Evolutionary conservation across 2,888 invertebrate species (phyloP).

Genomic region (Cerceris rybyensis): DNA sequence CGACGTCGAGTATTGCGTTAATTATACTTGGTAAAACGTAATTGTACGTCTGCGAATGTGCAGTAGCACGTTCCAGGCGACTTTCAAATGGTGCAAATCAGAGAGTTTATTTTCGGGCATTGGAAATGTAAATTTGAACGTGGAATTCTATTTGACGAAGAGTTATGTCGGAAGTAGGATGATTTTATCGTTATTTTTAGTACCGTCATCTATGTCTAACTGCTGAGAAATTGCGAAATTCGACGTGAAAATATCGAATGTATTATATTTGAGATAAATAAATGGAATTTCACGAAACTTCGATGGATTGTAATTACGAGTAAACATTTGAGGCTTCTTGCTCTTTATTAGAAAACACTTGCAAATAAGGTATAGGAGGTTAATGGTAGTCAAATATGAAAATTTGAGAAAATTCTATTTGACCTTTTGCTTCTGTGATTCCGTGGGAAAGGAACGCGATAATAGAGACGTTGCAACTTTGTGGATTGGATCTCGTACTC

Average conservation of each 20-base stretch:
- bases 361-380: constrained; percentile 2
- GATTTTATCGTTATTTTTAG: too few relatives aligned
- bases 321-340: constrained; percentile 21
- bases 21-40: constrained; percentile 11
- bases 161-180: too few relatives aligned
- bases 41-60: not conserved
- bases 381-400: constrained; percentile 31
- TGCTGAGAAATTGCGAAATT: not conserved
- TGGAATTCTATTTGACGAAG: too few relatives aligned
- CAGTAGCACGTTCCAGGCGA: not conserved
- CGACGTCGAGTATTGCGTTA: constrained; percentile 15
- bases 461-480: not conserved
- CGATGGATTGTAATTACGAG: constrained; percentile 22
- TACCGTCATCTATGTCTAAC: not conserved
- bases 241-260: not conserved
- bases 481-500: not conserved
- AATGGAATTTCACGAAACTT: not conserved
- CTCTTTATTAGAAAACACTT: constrained; percentile 18
- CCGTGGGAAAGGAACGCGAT: not conserved
- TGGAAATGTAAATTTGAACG: not conserved
- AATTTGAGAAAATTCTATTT: constrained; percentile 20
- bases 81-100: not conserved
- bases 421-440: constrained; percentile 3
- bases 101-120: not conserved
- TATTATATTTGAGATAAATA: not conserved